Base-by-base conservation (phyloP, 2,113 vertebrate species). In the Bambusicola thoracicus region DNA sequence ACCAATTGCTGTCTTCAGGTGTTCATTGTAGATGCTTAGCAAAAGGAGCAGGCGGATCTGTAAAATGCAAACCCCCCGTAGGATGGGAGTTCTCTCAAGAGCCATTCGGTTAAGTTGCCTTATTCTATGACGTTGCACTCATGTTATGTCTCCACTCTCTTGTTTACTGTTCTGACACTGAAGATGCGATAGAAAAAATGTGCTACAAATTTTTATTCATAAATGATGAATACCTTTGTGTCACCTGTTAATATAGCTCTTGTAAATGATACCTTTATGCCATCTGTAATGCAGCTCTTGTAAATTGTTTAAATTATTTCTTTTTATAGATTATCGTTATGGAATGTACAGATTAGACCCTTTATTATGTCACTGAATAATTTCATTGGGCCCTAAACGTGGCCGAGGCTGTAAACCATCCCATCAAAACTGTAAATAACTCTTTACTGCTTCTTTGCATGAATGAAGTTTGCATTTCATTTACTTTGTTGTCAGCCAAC, bases 251-350 rank as follows among this genome's bases (percentile, higher is more conserved):
- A 95, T 93, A 94, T 88, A 96, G 90, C 87, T 97, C 94, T 95
- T 98, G 96, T 98, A 98, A 98, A 98, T 97, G 79, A 95, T 92
- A 80, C 48, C 87, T 91, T 96, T 75, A 92, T 96, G 81, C 96
- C 97, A 97, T 91, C 96, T 97, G 63, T 97, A 96, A 97, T 91
- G 91, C 94, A 96, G 90, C 93, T 96, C 95, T 95, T 98, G 96
- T 98, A 98, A 98, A 98, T 97, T 66, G 92, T 93, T 97, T 98
- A 97, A 98, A 97, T 98, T 98, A 98, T 98, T 98, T 96, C 94
- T 91, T 96, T 97, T 96, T 93, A 90, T 93, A 91, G 91, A 84
- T 82, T 80, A 85, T 92, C 85, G 10, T 94, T 94, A 90, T 25
- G 86, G 85, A 96, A 93, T 97, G 97, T 98, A 97, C 92, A 97